These are phyloP conservation scores for Cephus cinctus DNA, from an alignment of 1,140 invertebrate genomes.

Conservation along the genomic window DNA sequence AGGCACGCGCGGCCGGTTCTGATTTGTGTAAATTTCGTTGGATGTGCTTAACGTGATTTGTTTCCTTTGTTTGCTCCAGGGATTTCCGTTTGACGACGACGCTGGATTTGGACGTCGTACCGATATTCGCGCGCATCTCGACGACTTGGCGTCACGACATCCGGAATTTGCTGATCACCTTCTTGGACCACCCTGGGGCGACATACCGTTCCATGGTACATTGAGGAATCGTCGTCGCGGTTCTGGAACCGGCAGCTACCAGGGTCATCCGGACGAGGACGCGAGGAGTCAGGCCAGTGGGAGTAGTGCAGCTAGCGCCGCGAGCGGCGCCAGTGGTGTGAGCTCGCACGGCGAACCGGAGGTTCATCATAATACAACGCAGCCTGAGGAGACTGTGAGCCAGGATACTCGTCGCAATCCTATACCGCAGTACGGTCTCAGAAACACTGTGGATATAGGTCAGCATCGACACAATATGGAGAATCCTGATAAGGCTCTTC, in stretches of 20 bases:
- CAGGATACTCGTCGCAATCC: slow-evolving; percentile 52
- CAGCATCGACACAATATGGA: slow-evolving; percentile 60
- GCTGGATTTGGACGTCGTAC: slow-evolving; percentile 56
- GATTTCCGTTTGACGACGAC: slow-evolving; percentile 67
- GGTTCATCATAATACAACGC: slow-evolving; percentile 27
- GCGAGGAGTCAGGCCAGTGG: slow-evolving; percentile 43
- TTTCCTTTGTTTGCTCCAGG: slow-evolving; percentile 53
- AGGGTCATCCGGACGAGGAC: slow-evolving; percentile 48
- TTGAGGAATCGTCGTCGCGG: slow-evolving; percentile 44
- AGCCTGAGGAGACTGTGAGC: slow-evolving; percentile 48
- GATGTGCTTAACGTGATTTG: not conserved
- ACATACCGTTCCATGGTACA: slow-evolving; percentile 43
- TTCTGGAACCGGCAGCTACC: slow-evolving; percentile 33
- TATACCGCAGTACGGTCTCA: slow-evolving; percentile 68
- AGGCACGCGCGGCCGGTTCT: no score
- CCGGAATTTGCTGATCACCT: slow-evolving; percentile 65
- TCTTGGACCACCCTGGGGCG: slow-evolving; percentile 49
- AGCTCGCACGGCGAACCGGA: slow-evolving; percentile 42
- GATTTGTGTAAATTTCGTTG: no score
- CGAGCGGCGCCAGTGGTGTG: slow-evolving; percentile 30
- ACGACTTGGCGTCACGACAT: slow-evolving; percentile 60
- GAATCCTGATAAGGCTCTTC: slow-evolving; percentile 55
- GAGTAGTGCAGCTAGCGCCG: slow-evolving; percentile 45
- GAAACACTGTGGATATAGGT: slow-evolving; percentile 76
- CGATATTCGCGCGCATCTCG: slow-evolving; percentile 58